phyloP scores from a whole-genome alignment of 2,113 vertebrate genomes.

The Heloderma charlesbogerti region DNA sequence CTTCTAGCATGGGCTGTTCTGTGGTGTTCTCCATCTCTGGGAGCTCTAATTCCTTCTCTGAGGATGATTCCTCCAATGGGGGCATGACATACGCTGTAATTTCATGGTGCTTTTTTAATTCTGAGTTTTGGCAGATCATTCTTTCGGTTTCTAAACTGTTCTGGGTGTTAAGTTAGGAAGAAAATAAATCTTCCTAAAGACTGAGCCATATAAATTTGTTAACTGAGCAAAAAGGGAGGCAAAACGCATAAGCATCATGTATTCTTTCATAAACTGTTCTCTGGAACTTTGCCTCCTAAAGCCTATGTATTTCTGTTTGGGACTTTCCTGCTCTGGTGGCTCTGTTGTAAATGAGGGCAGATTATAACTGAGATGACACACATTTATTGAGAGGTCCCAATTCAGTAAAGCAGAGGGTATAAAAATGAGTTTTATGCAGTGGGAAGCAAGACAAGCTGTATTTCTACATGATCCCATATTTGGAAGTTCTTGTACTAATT shows the following conservation, averaged over 20 bases:
- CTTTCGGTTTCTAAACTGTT: not conserved
- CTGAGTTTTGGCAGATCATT: not conserved
- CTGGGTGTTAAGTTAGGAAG: not conserved
- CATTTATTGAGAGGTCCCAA: not conserved
- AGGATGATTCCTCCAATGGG: no score
- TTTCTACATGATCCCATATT: not conserved
- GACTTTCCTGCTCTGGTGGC: not conserved
- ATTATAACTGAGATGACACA: not conserved
- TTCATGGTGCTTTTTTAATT: not conserved
- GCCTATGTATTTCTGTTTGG: not conserved
- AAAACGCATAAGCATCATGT: not conserved
- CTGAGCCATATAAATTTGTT: not conserved
- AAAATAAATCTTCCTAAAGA: not conserved
- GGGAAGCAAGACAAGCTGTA: not conserved
- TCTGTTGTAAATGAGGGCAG: not conserved
- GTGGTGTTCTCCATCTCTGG: no score
- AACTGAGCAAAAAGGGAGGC: not conserved
- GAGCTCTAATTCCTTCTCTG: no score
- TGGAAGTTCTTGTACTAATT: slow-evolving; percentile 3
- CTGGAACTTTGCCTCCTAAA: not conserved
- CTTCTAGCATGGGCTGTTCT: no score
- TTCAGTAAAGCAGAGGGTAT: not conserved
- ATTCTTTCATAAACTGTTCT: not conserved
- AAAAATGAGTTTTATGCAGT: not conserved
- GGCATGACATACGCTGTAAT: not conserved